Base-by-base conservation (phyloP, 2,888 invertebrate species). In the Caenorhabditis imperialis region DNA sequence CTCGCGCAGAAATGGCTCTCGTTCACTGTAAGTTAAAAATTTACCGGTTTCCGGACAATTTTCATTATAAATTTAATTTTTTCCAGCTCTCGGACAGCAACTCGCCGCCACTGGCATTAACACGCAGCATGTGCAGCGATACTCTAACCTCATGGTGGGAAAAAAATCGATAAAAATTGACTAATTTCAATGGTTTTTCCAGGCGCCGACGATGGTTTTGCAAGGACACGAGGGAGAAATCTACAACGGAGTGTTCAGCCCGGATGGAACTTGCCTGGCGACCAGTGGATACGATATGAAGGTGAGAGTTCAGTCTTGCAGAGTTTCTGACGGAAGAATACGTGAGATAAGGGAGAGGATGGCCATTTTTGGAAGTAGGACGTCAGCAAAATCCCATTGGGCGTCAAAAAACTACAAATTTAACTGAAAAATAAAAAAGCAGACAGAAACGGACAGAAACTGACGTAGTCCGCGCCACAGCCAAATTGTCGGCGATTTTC, bases 201-300 rank as follows among this genome's bases (percentile, higher is more conserved):
- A 77, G 79, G 79, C 82, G 3, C 81, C 82, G 16, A 82, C 78
- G n/a, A 81, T 82, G 81, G 62, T 81, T 38, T 89, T 99, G 55
- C 94, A 95, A 87, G 99, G 88, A 12, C 99, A 99, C 88, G 94
- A 95, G 88, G 97, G 96, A 10, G 99, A 99, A 89, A 93, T 99
- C 83, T 96, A 95, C 88, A 92, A 93, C 2, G 91, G 93, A 7
- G 94, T 94, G 89, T 99, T 99, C 89, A 96, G 97, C 88, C 96
- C 96, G 0, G 96, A 98, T 88, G 99, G 99, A 4, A 93, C 94
- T 85, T 93, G 95, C 88, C 89, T 99, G 38, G 95, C 95, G 2
- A 95, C 97, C 0, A 93, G 94, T 8, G 99, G 99, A 7, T 96
- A 94, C 89, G 99, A 99, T 88, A 90, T 96, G 87, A 93, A 94